phyloP scores from a whole-genome alignment of 2,113 vertebrate genomes.

The Triplophysa tibetana region DNA sequence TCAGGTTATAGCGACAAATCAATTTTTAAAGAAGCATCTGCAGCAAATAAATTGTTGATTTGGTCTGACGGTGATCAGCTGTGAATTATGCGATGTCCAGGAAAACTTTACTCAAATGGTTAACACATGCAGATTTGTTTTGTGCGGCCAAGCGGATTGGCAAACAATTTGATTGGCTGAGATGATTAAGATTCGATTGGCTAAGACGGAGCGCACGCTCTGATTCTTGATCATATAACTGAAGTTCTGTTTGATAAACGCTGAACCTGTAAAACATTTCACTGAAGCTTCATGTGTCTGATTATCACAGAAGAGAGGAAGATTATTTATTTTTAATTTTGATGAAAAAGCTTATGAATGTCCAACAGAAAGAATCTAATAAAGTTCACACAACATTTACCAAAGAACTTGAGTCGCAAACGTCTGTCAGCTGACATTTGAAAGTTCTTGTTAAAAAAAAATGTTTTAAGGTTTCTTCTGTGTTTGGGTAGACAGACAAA shows the following conservation, averaged over 20 bases:
- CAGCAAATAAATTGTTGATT: neutral
- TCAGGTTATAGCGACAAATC: too few species aligned
- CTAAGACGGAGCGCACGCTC: neutral
- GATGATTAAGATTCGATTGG: constrained; percentile 29
- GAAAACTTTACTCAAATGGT: neutral
- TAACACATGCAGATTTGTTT: constrained; percentile 6
- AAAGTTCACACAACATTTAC: neutral
- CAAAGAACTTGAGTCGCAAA: constrained; percentile 4
- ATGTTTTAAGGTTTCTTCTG: too few species aligned
- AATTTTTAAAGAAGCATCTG: too few species aligned
- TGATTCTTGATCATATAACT: constrained; percentile 9
- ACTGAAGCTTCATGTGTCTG: constrained; percentile 4
- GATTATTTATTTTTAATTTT: neutral
- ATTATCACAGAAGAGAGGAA: neutral
- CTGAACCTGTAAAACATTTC: neutral
- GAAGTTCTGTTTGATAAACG: constrained; percentile 13
- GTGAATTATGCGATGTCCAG: neutral
- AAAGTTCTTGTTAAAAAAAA: neutral
- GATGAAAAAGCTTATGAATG: neutral
- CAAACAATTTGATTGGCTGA: constrained; percentile 24
- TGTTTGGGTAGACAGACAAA: too few species aligned
- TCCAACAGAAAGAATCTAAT: neutral
- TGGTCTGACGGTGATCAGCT: neutral
- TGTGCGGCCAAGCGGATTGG: neutral
- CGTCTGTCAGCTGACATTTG: constrained; percentile 3